phyloP scores from a whole-genome alignment of 2,797 vertebrate species.

The Nannoperca australis region DNA sequence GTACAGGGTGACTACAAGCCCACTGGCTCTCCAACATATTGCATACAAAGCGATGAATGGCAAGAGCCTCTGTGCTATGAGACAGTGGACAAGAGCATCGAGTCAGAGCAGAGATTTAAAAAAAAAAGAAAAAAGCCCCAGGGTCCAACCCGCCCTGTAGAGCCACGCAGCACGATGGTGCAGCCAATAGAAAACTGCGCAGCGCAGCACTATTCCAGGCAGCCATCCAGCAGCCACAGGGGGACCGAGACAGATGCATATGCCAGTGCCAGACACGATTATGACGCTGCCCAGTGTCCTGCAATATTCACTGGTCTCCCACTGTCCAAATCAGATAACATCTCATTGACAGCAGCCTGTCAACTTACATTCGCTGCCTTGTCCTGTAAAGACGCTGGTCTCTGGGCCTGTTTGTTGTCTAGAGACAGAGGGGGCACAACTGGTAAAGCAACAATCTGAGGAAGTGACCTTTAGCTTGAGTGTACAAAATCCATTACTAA shows the following conservation, averaged over 20 bases:
- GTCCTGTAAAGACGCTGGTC: conserved; percentile 29
- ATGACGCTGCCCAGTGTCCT: conserved; percentile 82
- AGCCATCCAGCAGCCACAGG: conserved; percentile 86
- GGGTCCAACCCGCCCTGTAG: conserved; percentile 63
- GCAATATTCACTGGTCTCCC: conserved; percentile 56
- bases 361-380: conserved; percentile 45
- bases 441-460: conserved; percentile 64
- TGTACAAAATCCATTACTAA: conserved; percentile 66
- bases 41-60: conserved; percentile 61
- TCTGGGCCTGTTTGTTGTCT: conserved; percentile 38
- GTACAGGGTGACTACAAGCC: conserved; percentile 51
- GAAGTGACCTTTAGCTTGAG: conserved; percentile 71
- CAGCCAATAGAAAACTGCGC: conserved; percentile 81
- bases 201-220: conserved; percentile 87
- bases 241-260: conserved; percentile 79
- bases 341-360: conserved; percentile 59
- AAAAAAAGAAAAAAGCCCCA: conserved; percentile 53
- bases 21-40: conserved; percentile 54
- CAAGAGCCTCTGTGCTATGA: conserved; percentile 61
- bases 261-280: conserved; percentile 87
- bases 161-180: conserved; percentile 68
- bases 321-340: conserved; percentile 61
- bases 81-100: conserved; percentile 67
- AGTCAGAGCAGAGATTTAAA: conserved; percentile 56
- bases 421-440: conserved; percentile 30